Percentiles rank a stretch among this genome's conserved stretches.
These are phyloP conservation scores for Pyxicephalus adspersus DNA, from an alignment of 2,113 vertebrate genomes.

Conservation along the genomic window DNA sequence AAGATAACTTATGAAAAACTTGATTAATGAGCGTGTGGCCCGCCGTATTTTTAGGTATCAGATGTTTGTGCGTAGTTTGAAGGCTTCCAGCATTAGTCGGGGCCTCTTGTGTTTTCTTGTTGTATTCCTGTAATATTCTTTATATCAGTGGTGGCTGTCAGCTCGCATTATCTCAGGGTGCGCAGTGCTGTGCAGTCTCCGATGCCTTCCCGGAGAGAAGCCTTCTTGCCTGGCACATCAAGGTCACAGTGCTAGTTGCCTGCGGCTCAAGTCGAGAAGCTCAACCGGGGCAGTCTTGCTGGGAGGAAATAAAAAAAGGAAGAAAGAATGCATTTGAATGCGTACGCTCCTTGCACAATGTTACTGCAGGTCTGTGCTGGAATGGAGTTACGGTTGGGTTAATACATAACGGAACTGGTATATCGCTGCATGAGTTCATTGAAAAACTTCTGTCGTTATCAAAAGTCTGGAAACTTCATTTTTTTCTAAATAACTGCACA, in stretches of 20 bases:
- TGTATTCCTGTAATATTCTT: slow-evolving; percentile 47
- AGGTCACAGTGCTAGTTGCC: slow-evolving; percentile 48
- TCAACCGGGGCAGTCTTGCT: background rate
- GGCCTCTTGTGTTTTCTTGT: slow-evolving; percentile 31
- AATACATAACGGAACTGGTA: background rate
- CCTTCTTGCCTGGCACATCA: slow-evolving; percentile 24
- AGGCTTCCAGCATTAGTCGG: background rate
- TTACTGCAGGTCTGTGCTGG: slow-evolving; percentile 5
- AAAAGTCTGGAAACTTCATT: no score
- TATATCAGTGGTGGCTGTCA: slow-evolving; percentile 54
- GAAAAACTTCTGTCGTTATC: no score
- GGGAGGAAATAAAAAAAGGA: background rate
- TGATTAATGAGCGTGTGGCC: background rate
- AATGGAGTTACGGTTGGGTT: slow-evolving; percentile 12
- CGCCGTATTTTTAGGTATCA: background rate
- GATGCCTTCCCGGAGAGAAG: slow-evolving; percentile 1
- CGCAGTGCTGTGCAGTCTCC: slow-evolving; percentile 26
- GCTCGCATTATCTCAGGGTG: slow-evolving; percentile 25
- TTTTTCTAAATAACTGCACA: no score
- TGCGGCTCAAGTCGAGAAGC: background rate
- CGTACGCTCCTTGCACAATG: slow-evolving; percentile 9
- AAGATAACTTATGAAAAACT: no score
- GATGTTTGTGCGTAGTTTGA: slow-evolving; percentile 3
- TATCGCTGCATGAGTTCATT: no score
- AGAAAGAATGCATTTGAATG: slow-evolving; percentile 7